Conservation (phyloP, 2,113 vertebrate genomes). For the Haplotaxodon microlepis region DNA sequence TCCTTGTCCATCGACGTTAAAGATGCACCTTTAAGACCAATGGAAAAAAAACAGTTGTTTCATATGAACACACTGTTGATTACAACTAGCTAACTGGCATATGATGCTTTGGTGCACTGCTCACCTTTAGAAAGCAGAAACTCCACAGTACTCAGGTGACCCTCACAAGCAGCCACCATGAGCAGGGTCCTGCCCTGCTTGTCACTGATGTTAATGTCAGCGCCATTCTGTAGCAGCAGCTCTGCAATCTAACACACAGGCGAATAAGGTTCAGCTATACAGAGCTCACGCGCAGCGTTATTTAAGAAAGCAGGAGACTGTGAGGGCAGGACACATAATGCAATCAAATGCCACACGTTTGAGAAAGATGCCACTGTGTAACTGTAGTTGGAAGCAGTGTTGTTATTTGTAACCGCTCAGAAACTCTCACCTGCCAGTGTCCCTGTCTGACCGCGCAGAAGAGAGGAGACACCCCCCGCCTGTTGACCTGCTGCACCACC, state of each 20-base stretch:
- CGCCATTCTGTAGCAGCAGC: conserved; percentile 80
- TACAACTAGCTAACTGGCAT: background rate
- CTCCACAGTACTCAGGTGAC: conserved; percentile 88
- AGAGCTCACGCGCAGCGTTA: background rate
- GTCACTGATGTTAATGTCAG: conserved; percentile 89
- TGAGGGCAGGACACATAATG: background rate
- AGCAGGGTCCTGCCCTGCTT: conserved; percentile 93
- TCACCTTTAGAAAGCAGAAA: conserved; percentile 92
- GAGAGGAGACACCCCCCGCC: conserved; percentile 80
- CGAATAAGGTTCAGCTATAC: background rate
- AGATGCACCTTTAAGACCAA: conserved; percentile 73
- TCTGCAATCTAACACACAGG: conserved; percentile 78
- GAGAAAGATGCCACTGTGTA: background rate
- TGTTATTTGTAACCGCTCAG: background rate
- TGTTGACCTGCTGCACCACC: conserved; percentile 77
- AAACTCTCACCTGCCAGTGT: conserved; percentile 86
- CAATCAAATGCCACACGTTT: background rate
- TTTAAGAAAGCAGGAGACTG: background rate
- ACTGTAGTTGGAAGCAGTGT: background rate
- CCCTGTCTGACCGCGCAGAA: conserved; percentile 92
- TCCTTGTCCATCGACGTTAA: conserved; percentile 92
- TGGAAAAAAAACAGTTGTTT: background rate
- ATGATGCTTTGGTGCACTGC: background rate
- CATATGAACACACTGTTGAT: background rate
- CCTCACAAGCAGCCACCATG: conserved; percentile 96